A percentile compares a stretch with the other conserved stretches of the same genome.
Conservation (phyloP, 2,113 vertebrate species). For the Anser cygnoides region DNA sequence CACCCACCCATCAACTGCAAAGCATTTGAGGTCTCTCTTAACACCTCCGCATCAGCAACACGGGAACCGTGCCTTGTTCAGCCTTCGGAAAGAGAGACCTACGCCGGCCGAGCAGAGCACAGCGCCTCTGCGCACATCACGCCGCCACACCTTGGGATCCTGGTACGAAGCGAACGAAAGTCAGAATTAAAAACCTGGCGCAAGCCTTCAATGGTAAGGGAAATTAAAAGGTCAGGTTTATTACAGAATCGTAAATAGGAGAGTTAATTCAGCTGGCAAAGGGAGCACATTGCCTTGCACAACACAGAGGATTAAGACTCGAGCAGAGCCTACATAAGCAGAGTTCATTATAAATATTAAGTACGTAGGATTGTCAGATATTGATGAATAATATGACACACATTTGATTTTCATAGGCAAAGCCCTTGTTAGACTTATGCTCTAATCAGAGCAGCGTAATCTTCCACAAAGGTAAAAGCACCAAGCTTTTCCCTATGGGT, state of each 20-base stretch:
- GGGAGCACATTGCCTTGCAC: not conserved
- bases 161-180: not conserved
- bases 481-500: not conserved
- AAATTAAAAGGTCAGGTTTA: not conserved
- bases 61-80: accelerated
- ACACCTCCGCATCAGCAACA: not conserved
- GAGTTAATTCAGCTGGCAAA: not conserved
- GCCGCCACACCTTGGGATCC: accelerated
- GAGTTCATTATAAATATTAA: conserved; percentile 3
- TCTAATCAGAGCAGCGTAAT: not conserved
- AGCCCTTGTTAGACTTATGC: not conserved
- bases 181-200: not conserved
- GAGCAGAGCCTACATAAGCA: not conserved
- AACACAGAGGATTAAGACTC: not conserved
- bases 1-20: accelerated
- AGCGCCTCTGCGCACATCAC: accelerated
- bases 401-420: not conserved
- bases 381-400: not conserved
- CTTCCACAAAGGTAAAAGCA: not conserved
- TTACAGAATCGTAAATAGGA: not conserved
- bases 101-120: not conserved
- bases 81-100: no score
- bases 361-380: not conserved
- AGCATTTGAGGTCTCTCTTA: not conserved
- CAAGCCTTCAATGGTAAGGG: not conserved